These are phyloP conservation scores for Typhlichthys subterraneus DNA, from an alignment of 2,797 vertebrate genomes.

Conservation along the genomic window DNA sequence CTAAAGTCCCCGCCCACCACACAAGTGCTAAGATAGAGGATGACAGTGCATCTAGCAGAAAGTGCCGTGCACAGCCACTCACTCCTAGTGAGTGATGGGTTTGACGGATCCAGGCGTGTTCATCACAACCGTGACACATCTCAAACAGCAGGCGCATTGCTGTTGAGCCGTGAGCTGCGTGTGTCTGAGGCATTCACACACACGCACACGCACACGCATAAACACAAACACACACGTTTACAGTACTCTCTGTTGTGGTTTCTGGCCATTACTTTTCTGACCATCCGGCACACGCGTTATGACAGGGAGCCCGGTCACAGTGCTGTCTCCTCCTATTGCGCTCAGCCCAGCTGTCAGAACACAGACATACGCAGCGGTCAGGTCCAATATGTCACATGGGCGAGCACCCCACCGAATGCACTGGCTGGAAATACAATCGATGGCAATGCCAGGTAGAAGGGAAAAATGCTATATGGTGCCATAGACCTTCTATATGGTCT, in stretches of 20 bases:
- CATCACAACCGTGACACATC: slow-evolving; percentile 66
- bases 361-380: slow-evolving; percentile 46
- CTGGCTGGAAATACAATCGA: slow-evolving; percentile 34
- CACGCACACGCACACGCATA: slow-evolving; percentile 5
- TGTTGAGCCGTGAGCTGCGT: slow-evolving; percentile 40
- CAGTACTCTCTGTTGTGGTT: slow-evolving; percentile 11
- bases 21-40: slow-evolving; percentile 48
- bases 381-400: slow-evolving; percentile 55
- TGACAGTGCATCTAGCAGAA: slow-evolving; percentile 56
- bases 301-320: slow-evolving; percentile 47
- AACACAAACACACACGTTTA: slow-evolving; percentile 13
- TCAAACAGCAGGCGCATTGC: slow-evolving; percentile 41
- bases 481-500: too few relatives aligned
- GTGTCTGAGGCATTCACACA: slow-evolving; percentile 21
- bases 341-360: slow-evolving; percentile 42
- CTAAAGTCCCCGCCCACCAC: too few relatives aligned
- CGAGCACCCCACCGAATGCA: slow-evolving; percentile 25
- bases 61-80: slow-evolving; percentile 60
- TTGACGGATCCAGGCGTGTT: slow-evolving; percentile 64
- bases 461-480: too few relatives aligned
- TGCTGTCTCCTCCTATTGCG: slow-evolving; percentile 31
- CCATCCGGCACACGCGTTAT: slow-evolving; percentile 42
- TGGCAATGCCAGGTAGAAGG: slow-evolving; percentile 5
- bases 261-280: slow-evolving; percentile 17
- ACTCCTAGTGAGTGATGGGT: slow-evolving; percentile 59